phyloP scores from a whole-genome alignment of 1,140 invertebrate species.

The Aphidius ervi region DNA sequence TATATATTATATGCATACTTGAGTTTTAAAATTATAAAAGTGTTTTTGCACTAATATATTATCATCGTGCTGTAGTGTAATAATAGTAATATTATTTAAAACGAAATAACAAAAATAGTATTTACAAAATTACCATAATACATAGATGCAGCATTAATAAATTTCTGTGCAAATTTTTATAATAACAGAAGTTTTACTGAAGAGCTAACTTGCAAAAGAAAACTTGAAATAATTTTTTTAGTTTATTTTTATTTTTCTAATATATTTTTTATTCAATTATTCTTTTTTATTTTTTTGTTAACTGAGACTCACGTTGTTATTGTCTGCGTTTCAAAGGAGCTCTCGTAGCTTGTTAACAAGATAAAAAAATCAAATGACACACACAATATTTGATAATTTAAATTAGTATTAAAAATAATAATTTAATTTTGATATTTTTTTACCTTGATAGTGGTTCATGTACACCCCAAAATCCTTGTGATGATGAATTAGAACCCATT shows the following conservation, averaged over 20 bases:
- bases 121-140: too few species aligned
- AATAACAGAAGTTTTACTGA: too few species aligned
- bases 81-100: too few species aligned
- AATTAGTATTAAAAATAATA: too few species aligned
- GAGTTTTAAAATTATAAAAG: too few species aligned
- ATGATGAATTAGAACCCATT: conserved; percentile 41
- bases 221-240: conserved; percentile 7
- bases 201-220: not conserved
- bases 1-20: too few species aligned
- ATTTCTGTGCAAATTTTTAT: too few species aligned
- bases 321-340: conserved; percentile 47
- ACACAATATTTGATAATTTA: conserved; percentile 6
- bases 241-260: conserved; percentile 21
- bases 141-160: too few species aligned
- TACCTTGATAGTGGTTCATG: conserved; percentile 49
- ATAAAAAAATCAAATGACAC: conserved; percentile 22
- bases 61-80: too few species aligned
- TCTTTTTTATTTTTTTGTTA: conserved; percentile 27
- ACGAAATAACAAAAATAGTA: too few species aligned
- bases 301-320: conserved; percentile 49
- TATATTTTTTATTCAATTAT: conserved; percentile 11
- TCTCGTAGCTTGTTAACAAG: conserved; percentile 48
- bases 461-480: conserved; percentile 43
- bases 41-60: too few species aligned
- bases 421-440: not conserved